Percentiles rank a stretch among this genome's conserved stretches.
Conservation (phyloP, 2,888 invertebrate genomes). For the Synergus laeviventris region DNA sequence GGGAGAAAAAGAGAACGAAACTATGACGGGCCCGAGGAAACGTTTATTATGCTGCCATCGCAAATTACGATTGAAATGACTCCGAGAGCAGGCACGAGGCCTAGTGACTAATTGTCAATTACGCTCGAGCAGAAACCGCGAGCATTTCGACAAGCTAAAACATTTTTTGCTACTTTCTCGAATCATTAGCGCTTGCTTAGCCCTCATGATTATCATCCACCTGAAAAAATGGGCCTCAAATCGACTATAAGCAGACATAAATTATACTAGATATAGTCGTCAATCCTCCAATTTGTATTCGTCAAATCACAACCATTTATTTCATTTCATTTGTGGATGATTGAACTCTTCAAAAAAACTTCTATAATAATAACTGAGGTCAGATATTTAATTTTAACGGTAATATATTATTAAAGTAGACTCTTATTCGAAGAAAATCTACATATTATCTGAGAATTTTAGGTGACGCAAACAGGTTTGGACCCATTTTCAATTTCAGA, state of each 20-base stretch:
- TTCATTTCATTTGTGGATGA: background rate
- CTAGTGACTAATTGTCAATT: constrained; percentile 62
- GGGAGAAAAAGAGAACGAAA: constrained; percentile 18
- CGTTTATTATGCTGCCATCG: constrained; percentile 66
- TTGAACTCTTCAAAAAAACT: background rate
- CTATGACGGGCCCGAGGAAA: constrained; percentile 44
- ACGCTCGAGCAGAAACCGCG: constrained; percentile 21
- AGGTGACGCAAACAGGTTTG: background rate
- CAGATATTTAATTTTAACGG: background rate
- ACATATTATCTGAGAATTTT: background rate
- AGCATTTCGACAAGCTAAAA: constrained; percentile 21
- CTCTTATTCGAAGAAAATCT: background rate
- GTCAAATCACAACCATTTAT: background rate
- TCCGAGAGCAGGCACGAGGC: constrained; percentile 49
- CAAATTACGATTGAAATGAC: constrained; percentile 66
- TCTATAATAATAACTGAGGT: background rate
- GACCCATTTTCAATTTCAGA: background rate
- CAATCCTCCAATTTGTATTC: background rate
- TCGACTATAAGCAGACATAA: background rate
- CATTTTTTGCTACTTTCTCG: constrained; percentile 23
- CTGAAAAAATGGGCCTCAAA: constrained; percentile 42
- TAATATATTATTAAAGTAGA: background rate
- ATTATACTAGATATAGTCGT: background rate
- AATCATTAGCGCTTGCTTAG: constrained; percentile 71
- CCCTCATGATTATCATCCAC: constrained; percentile 70